Conservation (phyloP, 2,113 vertebrate genomes). For the Taurulus bubalis region DNA sequence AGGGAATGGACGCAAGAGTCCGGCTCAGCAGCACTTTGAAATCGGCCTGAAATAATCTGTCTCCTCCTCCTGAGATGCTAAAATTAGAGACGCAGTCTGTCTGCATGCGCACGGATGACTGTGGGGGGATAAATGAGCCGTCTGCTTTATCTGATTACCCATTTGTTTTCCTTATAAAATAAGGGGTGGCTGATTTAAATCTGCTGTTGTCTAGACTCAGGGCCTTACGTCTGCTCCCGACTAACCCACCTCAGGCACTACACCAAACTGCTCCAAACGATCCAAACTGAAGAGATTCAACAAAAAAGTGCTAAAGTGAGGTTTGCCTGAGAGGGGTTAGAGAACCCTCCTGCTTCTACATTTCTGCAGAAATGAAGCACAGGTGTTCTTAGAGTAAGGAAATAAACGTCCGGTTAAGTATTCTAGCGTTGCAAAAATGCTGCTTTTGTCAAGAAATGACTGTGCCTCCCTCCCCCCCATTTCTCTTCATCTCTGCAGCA, state of each 20-base stretch:
- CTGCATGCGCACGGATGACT: slow-evolving; percentile 47
- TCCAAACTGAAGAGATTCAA: slow-evolving; percentile 4
- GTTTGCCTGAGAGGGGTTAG: slow-evolving; percentile 68
- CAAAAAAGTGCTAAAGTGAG: not conserved
- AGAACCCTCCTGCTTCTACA: slow-evolving; percentile 49
- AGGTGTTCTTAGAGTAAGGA: slow-evolving; percentile 19
- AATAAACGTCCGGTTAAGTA: slow-evolving; percentile 20
- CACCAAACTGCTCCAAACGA: slow-evolving; percentile 14
- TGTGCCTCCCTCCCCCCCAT: slow-evolving; percentile 38
- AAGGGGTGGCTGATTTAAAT: slow-evolving; percentile 48
- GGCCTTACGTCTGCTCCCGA: slow-evolving; percentile 55
- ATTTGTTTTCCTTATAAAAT: not conserved
- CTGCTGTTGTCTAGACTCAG: slow-evolving; percentile 60
- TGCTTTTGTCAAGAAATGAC: slow-evolving; percentile 48
- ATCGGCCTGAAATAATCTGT: slow-evolving; percentile 28
- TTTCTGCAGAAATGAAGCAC: slow-evolving; percentile 50
- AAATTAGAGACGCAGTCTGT: slow-evolving; percentile 49
- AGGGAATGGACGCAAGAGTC: slow-evolving; percentile 50
- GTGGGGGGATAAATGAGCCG: slow-evolving; percentile 46
- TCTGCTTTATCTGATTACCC: slow-evolving; percentile 32
- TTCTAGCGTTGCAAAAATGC: not conserved
- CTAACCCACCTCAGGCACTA: slow-evolving; percentile 72
- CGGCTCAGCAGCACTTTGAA: slow-evolving; percentile 69
- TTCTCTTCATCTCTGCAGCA: slow-evolving; percentile 90
- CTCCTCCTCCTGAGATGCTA: slow-evolving; percentile 37